Percentiles rank a stretch among this genome's conserved stretches.
phyloP scores from a whole-genome alignment of 1,140 invertebrate species.

The Apis mellifera region Amel_HAv3.1 CM009935.2:2773501-2774000 shows the following conservation, averaged over 20 bases:
- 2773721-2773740: constrained; percentile 30
- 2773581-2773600: background rate
- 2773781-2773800: background rate
- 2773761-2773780: background rate
- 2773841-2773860: background rate
- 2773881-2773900: constrained; percentile 2
- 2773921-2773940: constrained; percentile 63
- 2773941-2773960: constrained; percentile 62
- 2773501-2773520: constrained; percentile 61
- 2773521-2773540: constrained; percentile 8
- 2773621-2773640: background rate
- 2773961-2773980: constrained; percentile 46
- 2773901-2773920: constrained; percentile 7
- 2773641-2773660: background rate
- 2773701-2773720: constrained; percentile 15
- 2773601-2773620: background rate
- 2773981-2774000: constrained; percentile 49
- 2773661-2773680: constrained; percentile 28
- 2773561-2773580: background rate
- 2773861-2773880: background rate
- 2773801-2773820: background rate
- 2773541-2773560: constrained; percentile 29
- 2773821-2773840: background rate
- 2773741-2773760: constrained; percentile 27
- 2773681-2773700: constrained; percentile 19